Base-by-base conservation (phyloP, 2,797 vertebrate genomes). In the Sebastes hubbsi region DNA sequence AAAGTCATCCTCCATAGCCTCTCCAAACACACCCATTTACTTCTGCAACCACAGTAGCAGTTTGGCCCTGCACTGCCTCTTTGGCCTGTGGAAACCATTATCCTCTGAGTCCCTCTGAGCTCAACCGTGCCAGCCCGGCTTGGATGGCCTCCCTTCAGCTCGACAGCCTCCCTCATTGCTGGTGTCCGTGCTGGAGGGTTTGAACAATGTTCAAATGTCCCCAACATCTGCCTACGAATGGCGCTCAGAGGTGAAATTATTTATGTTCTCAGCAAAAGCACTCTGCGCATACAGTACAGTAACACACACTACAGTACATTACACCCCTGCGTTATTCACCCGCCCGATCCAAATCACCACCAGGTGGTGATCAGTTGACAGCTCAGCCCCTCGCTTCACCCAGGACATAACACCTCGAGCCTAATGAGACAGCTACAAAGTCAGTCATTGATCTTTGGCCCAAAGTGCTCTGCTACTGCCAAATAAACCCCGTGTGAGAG, bases 391-490 rank as follows among this genome's bases (percentile, higher is more conserved):
- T 83, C 75, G 69, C 77, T 71, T 85, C 82, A 88, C 85, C 84
- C 82, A 80, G 83, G 89, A 92, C 78, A 84, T 84, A 84, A 87
- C 83, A 90, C 83, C 84, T 90, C 85, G 46, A 82, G 85, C 87
- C 88, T 91, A 91, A 92, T 90, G 88, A 92, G 88, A 91, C 89
- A 86, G 89, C 72, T 87, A 88, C 89, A 86, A 88, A 87, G 86
- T 79, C 85, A 70, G 66, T 82, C 83, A 90, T 89, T 92, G 89
- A 94, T 94, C 90, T 92, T 84, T 90, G 85, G 84, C 91, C 86
- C 80, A 85, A 78, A 86, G 83, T 74, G 80, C 61, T 81, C 75
- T 2, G 63, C 75, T 34, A 49, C 75, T 75, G 85, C 90, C 88
- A 91, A 89, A 83, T 60, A 59, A 87, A 80, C 61, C 61, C 76